Conservation (phyloP, 2,888 invertebrate genomes). For the Drosophila rubida region DNA sequence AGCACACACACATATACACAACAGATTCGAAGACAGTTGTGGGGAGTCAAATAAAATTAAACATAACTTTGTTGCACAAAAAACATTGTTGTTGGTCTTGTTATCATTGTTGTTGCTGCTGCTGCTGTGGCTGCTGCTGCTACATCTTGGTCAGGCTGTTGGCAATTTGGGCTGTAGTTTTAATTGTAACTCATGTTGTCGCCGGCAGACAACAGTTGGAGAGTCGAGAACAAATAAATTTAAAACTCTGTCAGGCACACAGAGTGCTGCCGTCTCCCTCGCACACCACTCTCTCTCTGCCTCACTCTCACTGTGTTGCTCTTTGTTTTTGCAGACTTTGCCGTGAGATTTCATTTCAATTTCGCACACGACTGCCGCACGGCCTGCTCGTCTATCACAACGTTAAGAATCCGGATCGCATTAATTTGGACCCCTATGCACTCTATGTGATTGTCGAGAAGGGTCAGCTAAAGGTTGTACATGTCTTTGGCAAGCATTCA, state of each 20-base stretch:
- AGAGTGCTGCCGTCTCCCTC: background rate
- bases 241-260: slow-evolving; percentile 45
- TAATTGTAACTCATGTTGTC: slow-evolving; percentile 72
- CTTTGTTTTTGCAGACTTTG: slow-evolving; percentile 87
- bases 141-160: slow-evolving; percentile 42
- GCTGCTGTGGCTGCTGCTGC: slow-evolving; percentile 18
- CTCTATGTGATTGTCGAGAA: slow-evolving; percentile 96
- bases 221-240: slow-evolving; percentile 58
- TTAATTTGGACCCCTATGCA: slow-evolving; percentile 93
- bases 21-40: slow-evolving; percentile 17
- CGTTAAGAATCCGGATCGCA: slow-evolving; percentile 93
- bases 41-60: slow-evolving; percentile 60
- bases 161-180: slow-evolving; percentile 65
- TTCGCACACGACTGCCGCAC: slow-evolving; percentile 94
- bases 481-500: slow-evolving; percentile 94
- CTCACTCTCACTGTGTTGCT: background rate
- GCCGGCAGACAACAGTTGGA: slow-evolving; percentile 35
- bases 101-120: slow-evolving; percentile 16
- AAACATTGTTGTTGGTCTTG: slow-evolving; percentile 7
- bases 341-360: slow-evolving; percentile 94
- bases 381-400: slow-evolving; percentile 95
- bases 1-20: slow-evolving; percentile 10
- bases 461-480: slow-evolving; percentile 95
- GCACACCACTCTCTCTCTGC: background rate
- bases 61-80: slow-evolving; percentile 58